Conservation (phyloP, 2,797 vertebrate species). For the Chloroceryle inda region DNA sequence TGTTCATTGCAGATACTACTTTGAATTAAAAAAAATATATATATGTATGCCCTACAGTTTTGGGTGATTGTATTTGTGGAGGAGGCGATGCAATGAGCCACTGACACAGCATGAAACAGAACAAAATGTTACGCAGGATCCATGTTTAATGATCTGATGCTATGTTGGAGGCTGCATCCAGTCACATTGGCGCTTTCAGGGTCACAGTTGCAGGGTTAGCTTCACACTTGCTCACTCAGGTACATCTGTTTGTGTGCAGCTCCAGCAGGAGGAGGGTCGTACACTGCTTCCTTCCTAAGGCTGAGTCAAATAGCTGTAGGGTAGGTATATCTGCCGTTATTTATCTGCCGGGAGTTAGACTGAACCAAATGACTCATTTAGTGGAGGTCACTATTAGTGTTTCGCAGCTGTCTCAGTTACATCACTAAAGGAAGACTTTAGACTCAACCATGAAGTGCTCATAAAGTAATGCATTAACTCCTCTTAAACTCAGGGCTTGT, state of each 20-base stretch:
- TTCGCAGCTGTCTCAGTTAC: conserved; percentile 19
- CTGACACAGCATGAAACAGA: neutral
- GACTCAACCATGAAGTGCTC: neutral
- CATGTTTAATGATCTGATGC: neutral
- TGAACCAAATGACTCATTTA: neutral
- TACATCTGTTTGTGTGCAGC: neutral
- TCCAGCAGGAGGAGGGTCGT: neutral
- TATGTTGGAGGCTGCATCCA: fast-evolving
- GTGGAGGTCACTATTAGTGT: neutral
- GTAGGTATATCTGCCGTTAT: neutral
- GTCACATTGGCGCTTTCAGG: neutral
- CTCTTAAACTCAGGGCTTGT: neutral
- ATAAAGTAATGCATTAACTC: conserved; percentile 15
- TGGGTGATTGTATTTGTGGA: neutral
- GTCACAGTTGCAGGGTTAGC: neutral
- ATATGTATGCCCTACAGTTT: neutral
- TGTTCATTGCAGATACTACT: neutral
- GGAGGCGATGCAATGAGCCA: neutral
- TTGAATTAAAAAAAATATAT: neutral
- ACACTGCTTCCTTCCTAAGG: neutral
- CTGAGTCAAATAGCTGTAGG: neutral
- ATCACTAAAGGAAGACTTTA: neutral
- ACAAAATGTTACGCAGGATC: neutral
- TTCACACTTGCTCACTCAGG: fast-evolving
- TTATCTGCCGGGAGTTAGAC: neutral